Percentiles rank a stretch among this genome's conserved stretches.
Conservation (phyloP, 2,113 vertebrate species). For the Apistogramma diplotaenia region DNA sequence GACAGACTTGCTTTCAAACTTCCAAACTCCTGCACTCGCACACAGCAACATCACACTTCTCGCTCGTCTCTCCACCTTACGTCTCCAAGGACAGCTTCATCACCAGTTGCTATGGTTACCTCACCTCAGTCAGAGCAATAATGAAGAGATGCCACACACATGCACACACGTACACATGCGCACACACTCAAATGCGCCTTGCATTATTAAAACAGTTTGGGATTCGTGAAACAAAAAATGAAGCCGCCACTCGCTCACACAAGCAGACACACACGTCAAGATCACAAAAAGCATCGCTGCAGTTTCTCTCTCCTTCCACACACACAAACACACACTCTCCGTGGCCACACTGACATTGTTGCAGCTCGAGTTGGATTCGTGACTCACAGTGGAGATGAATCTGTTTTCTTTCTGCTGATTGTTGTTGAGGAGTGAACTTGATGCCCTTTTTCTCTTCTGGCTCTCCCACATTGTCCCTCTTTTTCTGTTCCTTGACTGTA, state of each 20-base stretch:
- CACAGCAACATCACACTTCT: slow-evolving; percentile 27
- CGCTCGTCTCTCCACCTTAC: slow-evolving; percentile 53
- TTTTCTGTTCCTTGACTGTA: not conserved
- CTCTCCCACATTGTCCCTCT: not conserved
- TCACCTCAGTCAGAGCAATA: slow-evolving; percentile 42
- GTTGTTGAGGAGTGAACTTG: slow-evolving; percentile 6
- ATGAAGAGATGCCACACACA: slow-evolving; percentile 40
- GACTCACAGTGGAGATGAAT: slow-evolving; percentile 22
- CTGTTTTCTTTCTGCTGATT: not conserved
- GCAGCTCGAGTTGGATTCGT: slow-evolving; percentile 13
- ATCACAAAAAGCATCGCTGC: slow-evolving; percentile 2
- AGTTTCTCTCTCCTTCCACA: not conserved
- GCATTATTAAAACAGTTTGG: slow-evolving; percentile 45
- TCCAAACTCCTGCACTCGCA: slow-evolving; percentile 15
- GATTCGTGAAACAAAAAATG: slow-evolving; percentile 1
- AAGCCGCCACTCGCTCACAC: not conserved
- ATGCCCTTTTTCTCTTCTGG: not conserved
- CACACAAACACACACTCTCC: slow-evolving; percentile 1
- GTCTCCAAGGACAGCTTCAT: slow-evolving; percentile 69
- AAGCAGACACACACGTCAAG: not conserved
- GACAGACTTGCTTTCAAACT: slow-evolving; percentile 40
- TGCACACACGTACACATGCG: not conserved
- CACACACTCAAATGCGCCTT: not conserved
- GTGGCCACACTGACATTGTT: not conserved
- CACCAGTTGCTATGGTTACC: slow-evolving; percentile 75